Percentiles rank a stretch among this genome's conserved stretches.
Conservation (phyloP, 2,888 invertebrate genomes). For the Drosophila macrothrix region DNA sequence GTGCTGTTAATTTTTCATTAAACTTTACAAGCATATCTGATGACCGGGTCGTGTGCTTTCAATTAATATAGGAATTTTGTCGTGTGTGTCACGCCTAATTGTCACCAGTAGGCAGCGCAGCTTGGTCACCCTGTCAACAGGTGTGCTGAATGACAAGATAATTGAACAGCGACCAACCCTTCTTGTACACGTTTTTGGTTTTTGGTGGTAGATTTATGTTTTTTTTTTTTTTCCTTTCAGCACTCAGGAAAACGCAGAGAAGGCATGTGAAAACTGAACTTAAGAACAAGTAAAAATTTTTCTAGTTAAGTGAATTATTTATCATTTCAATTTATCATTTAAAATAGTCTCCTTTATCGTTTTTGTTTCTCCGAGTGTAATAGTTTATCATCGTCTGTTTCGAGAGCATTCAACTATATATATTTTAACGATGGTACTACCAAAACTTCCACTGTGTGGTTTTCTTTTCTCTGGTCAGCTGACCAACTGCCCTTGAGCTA, state of each 20-base stretch:
- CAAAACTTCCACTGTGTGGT: conserved; percentile 4
- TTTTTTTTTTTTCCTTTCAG: background rate
- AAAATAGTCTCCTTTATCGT: background rate
- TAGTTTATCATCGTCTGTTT: background rate
- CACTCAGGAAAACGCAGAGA: background rate
- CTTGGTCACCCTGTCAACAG: conserved; percentile 64
- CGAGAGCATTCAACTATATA: conserved; percentile 74
- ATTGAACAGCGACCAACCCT: conserved; percentile 48
- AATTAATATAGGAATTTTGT: conserved; percentile 78
- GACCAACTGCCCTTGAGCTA: conserved; percentile 78
- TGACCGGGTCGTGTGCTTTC: conserved; percentile 70
- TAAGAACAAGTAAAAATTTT: background rate
- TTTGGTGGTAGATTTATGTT: conserved; percentile 11
- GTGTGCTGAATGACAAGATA: conserved; percentile 45
- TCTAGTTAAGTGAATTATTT: background rate
- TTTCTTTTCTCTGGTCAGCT: conserved; percentile 42
- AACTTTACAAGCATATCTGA: conserved; percentile 53
- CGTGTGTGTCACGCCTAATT: conserved; percentile 51
- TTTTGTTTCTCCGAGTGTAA: background rate
- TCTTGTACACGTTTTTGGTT: background rate
- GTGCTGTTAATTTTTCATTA: conserved; percentile 80
- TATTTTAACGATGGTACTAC: conserved; percentile 70
- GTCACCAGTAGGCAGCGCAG: conserved; percentile 13
- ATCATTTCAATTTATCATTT: too few species aligned
- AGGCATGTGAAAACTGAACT: background rate